These are phyloP conservation scores for Phoebastria nigripes DNA, from an alignment of 2,797 vertebrate species.

Conservation along the genomic window DNA sequence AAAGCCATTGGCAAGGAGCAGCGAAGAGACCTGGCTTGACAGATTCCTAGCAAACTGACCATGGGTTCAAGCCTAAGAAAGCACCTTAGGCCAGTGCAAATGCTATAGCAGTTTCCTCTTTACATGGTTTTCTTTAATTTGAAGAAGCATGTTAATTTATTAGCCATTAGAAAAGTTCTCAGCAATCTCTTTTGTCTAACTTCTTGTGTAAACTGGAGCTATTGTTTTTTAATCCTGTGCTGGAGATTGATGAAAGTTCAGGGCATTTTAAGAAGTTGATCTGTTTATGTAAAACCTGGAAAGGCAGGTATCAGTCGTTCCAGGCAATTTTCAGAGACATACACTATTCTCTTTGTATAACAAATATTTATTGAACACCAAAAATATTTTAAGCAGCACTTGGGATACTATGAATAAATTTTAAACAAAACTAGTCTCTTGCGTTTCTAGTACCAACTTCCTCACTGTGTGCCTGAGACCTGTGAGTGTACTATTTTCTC, in stretches of 20 bases:
- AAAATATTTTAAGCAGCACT: background rate
- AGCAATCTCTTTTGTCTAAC: background rate
- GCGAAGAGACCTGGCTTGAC: background rate
- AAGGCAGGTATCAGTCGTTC: background rate
- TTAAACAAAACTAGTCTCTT: background rate
- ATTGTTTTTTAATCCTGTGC: background rate
- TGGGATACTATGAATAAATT: background rate
- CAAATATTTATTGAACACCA: background rate
- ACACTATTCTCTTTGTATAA: background rate
- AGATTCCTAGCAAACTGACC: background rate
- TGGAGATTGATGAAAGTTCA: background rate
- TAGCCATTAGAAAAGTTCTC: background rate
- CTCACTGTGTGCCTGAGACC: background rate
- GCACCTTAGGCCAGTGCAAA: background rate
- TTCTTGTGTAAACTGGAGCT: background rate
- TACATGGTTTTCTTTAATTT: background rate
- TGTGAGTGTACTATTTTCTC: fast-evolving
- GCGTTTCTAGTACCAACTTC: background rate
- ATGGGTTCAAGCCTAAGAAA: background rate
- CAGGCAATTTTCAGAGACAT: background rate
- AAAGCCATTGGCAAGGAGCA: background rate
- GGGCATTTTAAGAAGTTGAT: background rate
- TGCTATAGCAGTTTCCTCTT: background rate
- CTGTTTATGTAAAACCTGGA: background rate
- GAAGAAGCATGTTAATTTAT: background rate